Conservation (phyloP, 2,888 invertebrate genomes). For the Hypena proboscidalis region DNA sequence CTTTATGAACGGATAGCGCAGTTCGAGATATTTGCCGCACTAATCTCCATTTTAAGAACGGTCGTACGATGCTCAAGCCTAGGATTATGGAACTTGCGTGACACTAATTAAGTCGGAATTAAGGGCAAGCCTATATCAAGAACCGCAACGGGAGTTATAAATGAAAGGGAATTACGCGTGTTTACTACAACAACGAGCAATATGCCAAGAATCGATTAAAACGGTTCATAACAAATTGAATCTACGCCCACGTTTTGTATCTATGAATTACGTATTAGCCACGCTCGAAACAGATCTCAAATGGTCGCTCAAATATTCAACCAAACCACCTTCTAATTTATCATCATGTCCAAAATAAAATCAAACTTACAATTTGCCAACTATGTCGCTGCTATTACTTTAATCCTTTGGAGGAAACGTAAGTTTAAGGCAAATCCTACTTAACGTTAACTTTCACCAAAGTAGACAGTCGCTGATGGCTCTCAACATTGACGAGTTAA, state of each 20-base stretch:
- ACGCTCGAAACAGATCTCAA: conserved; percentile 26
- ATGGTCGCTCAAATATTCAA: conserved; percentile 35
- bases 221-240: conserved; percentile 42
- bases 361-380: conserved; percentile 47
- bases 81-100: conserved; percentile 85
- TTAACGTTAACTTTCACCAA: conserved; percentile 78
- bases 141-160: conserved; percentile 81
- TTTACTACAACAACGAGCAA: conserved; percentile 66
- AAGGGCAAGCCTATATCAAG: conserved; percentile 82
- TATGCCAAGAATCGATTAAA: conserved; percentile 50
- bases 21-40: conserved; percentile 82
- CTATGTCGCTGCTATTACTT: conserved; percentile 72
- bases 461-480: conserved; percentile 82
- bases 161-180: conserved; percentile 81
- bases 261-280: conserved; percentile 24
- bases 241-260: conserved; percentile 21
- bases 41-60: conserved; percentile 86
- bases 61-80: conserved; percentile 80
- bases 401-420: conserved; percentile 75
- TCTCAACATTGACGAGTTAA: conserved; percentile 75
- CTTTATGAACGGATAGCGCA: conserved; percentile 76
- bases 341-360: conserved; percentile 26
- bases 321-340: conserved; percentile 26
- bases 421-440: conserved; percentile 81
- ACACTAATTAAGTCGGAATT: conserved; percentile 85